Evolutionary conservation across 1,140 invertebrate species (phyloP), one percentile per base, ranked within the genome.

Genomic region (Brevipalpus yothersi): DNA sequence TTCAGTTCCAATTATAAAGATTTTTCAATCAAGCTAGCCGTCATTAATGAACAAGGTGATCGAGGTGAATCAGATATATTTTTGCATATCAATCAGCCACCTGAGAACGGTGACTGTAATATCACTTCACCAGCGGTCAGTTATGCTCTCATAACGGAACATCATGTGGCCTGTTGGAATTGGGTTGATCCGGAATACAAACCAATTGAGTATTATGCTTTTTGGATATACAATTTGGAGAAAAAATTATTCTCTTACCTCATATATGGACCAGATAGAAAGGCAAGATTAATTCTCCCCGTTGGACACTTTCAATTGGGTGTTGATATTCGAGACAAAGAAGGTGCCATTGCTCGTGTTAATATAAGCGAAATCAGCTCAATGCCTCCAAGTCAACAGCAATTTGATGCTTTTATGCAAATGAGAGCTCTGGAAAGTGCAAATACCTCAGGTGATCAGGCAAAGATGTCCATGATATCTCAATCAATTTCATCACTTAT

Each of bases 1-100:
- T 67, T 66, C 55, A 67, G 67, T 57, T 66, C 66, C 55, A 62
- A 58, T n/a, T 67, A 62, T 51, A 65, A 64, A 17, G 67, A 68
- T 56, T 68, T 68, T 42, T 65, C 66, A 53, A 64, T 63, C 39
- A 69, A 67, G 54, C 47, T 68, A 41, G 58, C 62, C 0, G 65
- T 68, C 9, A 59, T 55, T 9, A 67, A 68, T 58, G 63, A 67
- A 56, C 60, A 64, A 40, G 62, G 62, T 3, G 56, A 63, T n/a
- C 57, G 60, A 39, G 67, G 67, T 12, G 65, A 64, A 61, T 66
- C 67, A 5, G 65, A 66, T 47, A 60, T 68, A 41, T 68, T 69
- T 60, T 54, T 70, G 23, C 66, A 68, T 40, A 65, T 69, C 12
- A 70, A 70, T 63, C 59, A 69, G 57, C 67, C 68, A 5, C 69